Evolutionary conservation across 2,888 invertebrate genomes (phyloP), one percentile per base, ranked within the genome.

Genomic region (Phlogophora meticulosa): DNA sequence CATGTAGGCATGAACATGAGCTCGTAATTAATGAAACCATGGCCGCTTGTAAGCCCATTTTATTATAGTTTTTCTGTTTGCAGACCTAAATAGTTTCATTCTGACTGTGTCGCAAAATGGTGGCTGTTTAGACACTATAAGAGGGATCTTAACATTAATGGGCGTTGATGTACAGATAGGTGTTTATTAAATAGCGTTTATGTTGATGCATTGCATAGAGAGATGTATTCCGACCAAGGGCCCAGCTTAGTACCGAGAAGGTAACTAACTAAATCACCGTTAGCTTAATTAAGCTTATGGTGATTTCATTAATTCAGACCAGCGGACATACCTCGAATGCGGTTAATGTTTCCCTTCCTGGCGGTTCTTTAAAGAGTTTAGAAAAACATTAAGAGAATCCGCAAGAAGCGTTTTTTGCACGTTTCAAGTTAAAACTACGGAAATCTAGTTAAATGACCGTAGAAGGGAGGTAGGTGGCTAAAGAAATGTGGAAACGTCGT

Each of bases 401-500:
- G 55, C 57, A n/a, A 60, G 34, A 10, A 45, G 24, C 32, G 46
- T 55, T 78, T 67, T 73, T 78, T 68, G 40, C 24, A 40, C 36
- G 58, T 48, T 69, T 64, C 43, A 36, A 53, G n/a, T 69, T 69
- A 64, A 75, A 69, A 58, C 24, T 63, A 67, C 74, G 58, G 76
- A 82, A 70, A 52, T 65, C 59, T 76, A 75, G 65, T 72, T 72
- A 72, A 82, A 73, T 66, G 60, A 69, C 64, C 52, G 53, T 71
- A 71, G 51, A 70, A 76, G 67, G 70, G 62, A 80, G 65, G 70
- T 62, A 80, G 65, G 59, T 45, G 75, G 45, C 43, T 36, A 67
- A 78, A 78, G 75, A 80, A 82, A 82, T 82, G 65, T 81, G 65
- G 67, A 72, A 81, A 77, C 68, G 49, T 60, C 52, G 62, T 75